Evolutionary conservation across 1,140 invertebrate species (phyloP).

Genomic region (Zaprionus capensis): DNA sequence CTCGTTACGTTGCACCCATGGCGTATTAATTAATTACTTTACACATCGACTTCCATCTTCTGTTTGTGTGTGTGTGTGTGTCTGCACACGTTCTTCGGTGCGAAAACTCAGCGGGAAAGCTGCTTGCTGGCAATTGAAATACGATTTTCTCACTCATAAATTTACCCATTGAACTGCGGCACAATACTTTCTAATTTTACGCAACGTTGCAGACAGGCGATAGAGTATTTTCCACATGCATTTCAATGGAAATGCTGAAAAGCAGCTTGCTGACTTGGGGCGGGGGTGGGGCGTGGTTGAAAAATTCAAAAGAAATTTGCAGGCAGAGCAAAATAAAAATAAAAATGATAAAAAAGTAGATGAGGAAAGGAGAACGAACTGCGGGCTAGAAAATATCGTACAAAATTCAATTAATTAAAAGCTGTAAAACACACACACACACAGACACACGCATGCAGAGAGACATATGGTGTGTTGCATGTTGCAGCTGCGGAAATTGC

Average conservation of each 20-base stretch:
- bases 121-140: slow-evolving; percentile 31
- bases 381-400: slow-evolving; percentile 47
- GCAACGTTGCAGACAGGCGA: slow-evolving; percentile 51
- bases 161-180: slow-evolving; percentile 56
- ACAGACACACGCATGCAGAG: slow-evolving; percentile 6
- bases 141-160: slow-evolving; percentile 66
- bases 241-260: slow-evolving; percentile 43
- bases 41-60: background rate
- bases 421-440: slow-evolving; percentile 35
- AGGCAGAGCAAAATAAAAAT: slow-evolving; percentile 24
- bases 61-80: background rate
- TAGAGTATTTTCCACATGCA: slow-evolving; percentile 44
- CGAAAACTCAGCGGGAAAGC: background rate
- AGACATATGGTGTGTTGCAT: slow-evolving; percentile 8
- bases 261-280: slow-evolving; percentile 2
- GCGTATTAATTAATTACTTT: slow-evolving; percentile 51
- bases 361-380: slow-evolving; percentile 19
- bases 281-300: background rate
- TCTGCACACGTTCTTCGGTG: too few relatives aligned
- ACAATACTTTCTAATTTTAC: slow-evolving; percentile 77
- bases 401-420: slow-evolving; percentile 80
- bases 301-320: slow-evolving; percentile 51
- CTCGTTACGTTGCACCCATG: slow-evolving; percentile 1
- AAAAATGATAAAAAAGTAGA: slow-evolving; percentile 3
- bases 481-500: slow-evolving; percentile 41